Conservation (phyloP, 92 coral and sea anemone genomes). For the Epizoanthus ramosus region DNA sequence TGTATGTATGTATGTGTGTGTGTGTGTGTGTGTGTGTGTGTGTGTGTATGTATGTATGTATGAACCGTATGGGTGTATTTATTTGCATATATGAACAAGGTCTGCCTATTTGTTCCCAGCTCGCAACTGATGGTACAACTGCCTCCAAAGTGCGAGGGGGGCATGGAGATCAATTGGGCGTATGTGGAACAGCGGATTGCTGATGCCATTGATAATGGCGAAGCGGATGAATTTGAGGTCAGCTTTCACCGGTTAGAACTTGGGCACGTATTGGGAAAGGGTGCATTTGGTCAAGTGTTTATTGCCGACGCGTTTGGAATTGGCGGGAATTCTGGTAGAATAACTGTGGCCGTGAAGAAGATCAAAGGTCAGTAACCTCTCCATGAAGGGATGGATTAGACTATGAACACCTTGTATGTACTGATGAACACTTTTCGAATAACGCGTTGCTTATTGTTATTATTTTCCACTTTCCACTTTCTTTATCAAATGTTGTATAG, state of each 20-base stretch:
- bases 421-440: too few relatives aligned
- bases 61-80: too few relatives aligned
- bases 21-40: too few relatives aligned
- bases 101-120: conserved; percentile 26
- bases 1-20: too few relatives aligned
- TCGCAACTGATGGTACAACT: conserved; percentile 57
- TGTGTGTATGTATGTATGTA: too few relatives aligned
- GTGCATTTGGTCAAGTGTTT: conserved; percentile 95
- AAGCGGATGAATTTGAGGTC: conserved; percentile 91
- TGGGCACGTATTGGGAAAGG: conserved; percentile 84
- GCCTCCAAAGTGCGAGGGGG: conserved; percentile 76
- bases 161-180: conserved; percentile 92
- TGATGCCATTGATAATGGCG: conserved; percentile 85
- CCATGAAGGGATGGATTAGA: not conserved
- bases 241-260: conserved; percentile 87
- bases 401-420: not conserved
- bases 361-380: conserved; percentile 70
- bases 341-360: conserved; percentile 87
- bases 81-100: not conserved
- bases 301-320: conserved; percentile 93
- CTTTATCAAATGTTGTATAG: too few relatives aligned
- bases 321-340: conserved; percentile 63
- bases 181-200: conserved; percentile 96
- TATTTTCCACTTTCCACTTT: too few relatives aligned
- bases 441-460: too few relatives aligned